Evolutionary conservation across 2,797 vertebrate genomes (phyloP), one percentile per base, ranked within the genome.

Genomic region (Leptoclinus maculatus): DNA sequence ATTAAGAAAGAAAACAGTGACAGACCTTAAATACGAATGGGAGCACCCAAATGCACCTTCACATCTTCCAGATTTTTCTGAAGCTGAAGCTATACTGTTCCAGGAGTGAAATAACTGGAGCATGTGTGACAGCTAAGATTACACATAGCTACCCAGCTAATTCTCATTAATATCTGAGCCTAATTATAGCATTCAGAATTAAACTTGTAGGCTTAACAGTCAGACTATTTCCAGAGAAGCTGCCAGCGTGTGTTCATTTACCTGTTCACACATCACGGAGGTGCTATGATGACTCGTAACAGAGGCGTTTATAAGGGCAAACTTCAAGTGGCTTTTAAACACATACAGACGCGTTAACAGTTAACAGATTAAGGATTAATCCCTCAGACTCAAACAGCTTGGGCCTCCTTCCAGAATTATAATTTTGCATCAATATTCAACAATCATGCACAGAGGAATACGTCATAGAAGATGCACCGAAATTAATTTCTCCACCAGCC

Each of bases 81-180:
- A 59, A 66, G 34, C 16, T 63, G 32, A 63, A 45, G 59, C 72
- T 65, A 10, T 65, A 10, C 25, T 59, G 70, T 74, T 66, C 57
- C 58, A 27, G 65, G 56, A 76, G 72, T 65, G 73, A 83, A 84
- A 76, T 72, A 88, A 86, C 56, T 82, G 79, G 75, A 88, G 80
- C 80, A 73, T 82, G 71, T 83, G 80, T 85, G 86, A 84, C 84
- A 71, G 69, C 79, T 79, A 34, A 87, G 85, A 79, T 87, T 77
- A 78, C 74, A 58, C 75, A 51, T 78, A 83, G 63, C 57, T 59
- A 74, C 80, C 72, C 62, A 38, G 58, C 76, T 76, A 72, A 83
- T 62, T 43, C 71, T 83, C 76, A 75, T 90, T 89, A 81, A 80
- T 77, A 78, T 71, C 74, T 9, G 5, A 67, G 67, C 56, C 81